These are phyloP conservation scores for Propithecus perrieri DNA, from an alignment of 2,797 vertebrate species.

Conservation along the genomic window DNA sequence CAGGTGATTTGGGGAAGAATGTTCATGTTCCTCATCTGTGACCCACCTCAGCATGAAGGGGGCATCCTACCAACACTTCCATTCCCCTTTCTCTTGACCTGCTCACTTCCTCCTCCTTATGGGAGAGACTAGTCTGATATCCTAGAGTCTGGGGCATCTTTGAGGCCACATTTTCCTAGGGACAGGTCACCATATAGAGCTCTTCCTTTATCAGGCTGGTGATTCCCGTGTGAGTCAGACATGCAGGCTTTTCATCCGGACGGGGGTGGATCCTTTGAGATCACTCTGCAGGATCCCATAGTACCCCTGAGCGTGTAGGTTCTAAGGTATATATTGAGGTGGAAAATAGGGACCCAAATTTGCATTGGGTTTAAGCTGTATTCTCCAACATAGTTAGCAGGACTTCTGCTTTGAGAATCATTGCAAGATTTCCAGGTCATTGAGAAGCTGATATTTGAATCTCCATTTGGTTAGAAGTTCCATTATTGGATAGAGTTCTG, in stretches of 20 bases:
- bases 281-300: not conserved
- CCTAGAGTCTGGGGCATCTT: not conserved
- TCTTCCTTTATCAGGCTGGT: not conserved
- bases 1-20: not conserved
- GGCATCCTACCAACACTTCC: not conserved
- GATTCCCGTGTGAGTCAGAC: not conserved
- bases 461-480: slow-evolving; percentile 3
- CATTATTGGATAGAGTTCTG: not conserved
- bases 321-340: not conserved
- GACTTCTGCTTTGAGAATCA: not conserved
- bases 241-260: not conserved
- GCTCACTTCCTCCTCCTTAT: not conserved
- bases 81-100: not conserved
- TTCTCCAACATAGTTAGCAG: not conserved
- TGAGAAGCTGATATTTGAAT: not conserved
- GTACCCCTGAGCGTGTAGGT: not conserved
- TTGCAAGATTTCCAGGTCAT: not conserved
- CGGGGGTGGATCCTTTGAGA: not conserved
- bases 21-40: not conserved
- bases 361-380: not conserved
- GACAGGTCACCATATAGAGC: not conserved
- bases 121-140: not conserved
- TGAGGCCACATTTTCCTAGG: not conserved
- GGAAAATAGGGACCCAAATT: not conserved
- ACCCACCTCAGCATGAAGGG: not conserved